Evolutionary conservation across 2,797 vertebrate genomes (phyloP).

Genomic region (Streptopelia turtur): DNA sequence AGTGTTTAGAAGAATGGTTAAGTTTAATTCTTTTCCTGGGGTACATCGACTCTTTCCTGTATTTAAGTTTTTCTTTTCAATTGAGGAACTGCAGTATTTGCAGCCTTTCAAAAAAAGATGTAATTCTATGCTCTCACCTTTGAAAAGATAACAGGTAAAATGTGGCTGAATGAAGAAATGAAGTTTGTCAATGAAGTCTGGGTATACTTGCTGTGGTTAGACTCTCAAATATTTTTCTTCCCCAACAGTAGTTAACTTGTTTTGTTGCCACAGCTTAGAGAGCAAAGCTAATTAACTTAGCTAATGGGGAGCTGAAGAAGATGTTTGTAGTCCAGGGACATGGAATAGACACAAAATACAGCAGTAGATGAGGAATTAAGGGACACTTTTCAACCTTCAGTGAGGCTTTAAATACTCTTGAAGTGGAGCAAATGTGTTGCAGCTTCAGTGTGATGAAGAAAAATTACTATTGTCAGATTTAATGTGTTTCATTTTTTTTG

Average conservation of each 20-base stretch:
- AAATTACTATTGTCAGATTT: fast-evolving
- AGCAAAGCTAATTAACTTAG: neutral
- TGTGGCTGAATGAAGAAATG: neutral
- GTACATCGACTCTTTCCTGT: too few species aligned
- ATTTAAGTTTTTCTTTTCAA: neutral
- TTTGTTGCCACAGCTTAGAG: neutral
- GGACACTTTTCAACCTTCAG: fast-evolving
- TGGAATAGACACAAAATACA: neutral
- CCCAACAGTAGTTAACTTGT: neutral
- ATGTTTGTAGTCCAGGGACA: neutral
- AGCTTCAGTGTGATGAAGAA: neutral
- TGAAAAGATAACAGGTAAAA: neutral
- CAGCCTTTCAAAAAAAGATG: neutral
- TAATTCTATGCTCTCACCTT: neutral
- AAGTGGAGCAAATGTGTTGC: neutral
- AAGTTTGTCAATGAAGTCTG: neutral
- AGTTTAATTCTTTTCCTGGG: neutral
- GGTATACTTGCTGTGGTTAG: neutral
- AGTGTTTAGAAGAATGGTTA: neutral
- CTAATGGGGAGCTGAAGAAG: neutral
- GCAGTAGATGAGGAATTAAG: too few species aligned
- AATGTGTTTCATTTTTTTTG: neutral
- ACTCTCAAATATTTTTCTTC: neutral
- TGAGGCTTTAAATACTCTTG: neutral
- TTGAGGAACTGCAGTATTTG: neutral